Conservation (phyloP, 2,113 vertebrate genomes). For the Crocuta crocuta region DNA sequence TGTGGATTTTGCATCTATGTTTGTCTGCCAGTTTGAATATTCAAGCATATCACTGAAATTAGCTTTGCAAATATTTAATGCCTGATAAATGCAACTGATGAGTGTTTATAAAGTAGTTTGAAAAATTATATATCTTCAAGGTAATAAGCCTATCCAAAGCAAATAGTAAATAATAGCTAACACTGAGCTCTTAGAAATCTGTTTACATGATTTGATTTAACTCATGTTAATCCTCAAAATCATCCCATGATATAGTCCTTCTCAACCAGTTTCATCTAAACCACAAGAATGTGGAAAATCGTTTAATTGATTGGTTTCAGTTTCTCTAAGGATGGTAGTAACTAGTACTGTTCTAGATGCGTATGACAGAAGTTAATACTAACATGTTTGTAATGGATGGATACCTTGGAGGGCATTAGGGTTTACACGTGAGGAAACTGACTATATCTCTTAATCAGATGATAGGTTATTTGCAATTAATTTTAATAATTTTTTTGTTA, state of each 20-base stretch:
- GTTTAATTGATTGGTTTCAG: background rate
- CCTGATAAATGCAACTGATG: background rate
- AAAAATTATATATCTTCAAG: background rate
- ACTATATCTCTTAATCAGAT: background rate
- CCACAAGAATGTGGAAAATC: background rate
- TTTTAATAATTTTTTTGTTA: background rate
- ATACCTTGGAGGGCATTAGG: background rate
- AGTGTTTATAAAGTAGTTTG: background rate
- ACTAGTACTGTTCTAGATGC: background rate
- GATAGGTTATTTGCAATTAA: conserved; percentile 5
- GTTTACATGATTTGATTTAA: background rate
- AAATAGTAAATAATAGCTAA: conserved; percentile 21
- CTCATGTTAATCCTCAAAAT: background rate
- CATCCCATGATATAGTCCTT: background rate
- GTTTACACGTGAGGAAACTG: background rate
- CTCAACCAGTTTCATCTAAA: background rate
- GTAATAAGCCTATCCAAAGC: background rate
- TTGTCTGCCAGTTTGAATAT: conserved; percentile 8
- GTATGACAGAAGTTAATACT: background rate
- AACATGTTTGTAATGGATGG: background rate
- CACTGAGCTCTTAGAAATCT: conserved; percentile 35
- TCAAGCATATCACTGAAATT: background rate
- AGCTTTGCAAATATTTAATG: conserved; percentile 24
- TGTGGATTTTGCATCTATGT: background rate
- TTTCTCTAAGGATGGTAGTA: background rate